These are phyloP conservation scores for Phyllostomus discolor DNA, from an alignment of 2,113 vertebrate genomes.

Conservation along the genomic window DNA sequence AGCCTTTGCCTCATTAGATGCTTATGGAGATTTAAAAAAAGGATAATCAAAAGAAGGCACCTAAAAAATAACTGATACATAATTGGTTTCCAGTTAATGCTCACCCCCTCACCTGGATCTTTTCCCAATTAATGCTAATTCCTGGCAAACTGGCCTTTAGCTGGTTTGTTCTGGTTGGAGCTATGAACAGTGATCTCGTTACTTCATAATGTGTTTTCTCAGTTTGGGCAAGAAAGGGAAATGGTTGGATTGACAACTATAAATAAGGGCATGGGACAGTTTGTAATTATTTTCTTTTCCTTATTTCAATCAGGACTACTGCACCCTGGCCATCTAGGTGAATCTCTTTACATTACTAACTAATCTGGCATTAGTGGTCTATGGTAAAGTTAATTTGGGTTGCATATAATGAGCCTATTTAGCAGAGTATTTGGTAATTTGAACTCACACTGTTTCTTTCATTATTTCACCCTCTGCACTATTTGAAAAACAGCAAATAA, in stretches of 20 bases:
- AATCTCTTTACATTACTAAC: not conserved
- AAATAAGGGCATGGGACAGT: not conserved
- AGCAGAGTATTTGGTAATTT: not conserved
- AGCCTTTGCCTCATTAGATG: not conserved
- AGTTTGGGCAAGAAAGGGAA: not conserved
- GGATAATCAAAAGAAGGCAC: not conserved
- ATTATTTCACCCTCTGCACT: not conserved
- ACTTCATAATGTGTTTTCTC: not conserved
- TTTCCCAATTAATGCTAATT: not conserved
- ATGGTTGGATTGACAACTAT: not conserved
- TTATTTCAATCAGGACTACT: constrained; percentile 1
- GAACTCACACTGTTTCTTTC: not conserved
- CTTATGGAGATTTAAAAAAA: not conserved
- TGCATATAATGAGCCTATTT: constrained; percentile 11
- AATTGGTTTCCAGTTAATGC: not conserved
- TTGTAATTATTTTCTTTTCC: not conserved
- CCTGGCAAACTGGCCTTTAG: not conserved
- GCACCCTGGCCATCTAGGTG: not conserved
- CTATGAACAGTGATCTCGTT: not conserved
- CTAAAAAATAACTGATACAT: not conserved
- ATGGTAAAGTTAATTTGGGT: not conserved
- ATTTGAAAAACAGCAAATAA: not conserved
- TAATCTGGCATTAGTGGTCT: not conserved
- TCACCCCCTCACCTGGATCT: not conserved
- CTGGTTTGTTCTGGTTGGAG: not conserved